Percentiles rank a stretch among this genome's conserved stretches.
phyloP scores from a whole-genome alignment of 1,140 invertebrate species.

The Meloidogyne chitwoodi region DNA sequence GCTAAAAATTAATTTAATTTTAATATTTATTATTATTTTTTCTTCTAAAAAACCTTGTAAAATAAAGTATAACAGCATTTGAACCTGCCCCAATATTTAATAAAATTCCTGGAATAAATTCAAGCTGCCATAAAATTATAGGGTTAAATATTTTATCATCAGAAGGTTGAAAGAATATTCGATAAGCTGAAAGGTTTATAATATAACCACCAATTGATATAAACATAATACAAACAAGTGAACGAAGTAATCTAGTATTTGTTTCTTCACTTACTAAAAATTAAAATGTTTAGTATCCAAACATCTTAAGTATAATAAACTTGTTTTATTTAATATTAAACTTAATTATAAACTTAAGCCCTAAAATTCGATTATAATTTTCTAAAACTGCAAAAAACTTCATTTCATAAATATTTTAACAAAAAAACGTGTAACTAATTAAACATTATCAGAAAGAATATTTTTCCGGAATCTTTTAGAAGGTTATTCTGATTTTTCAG shows the following conservation, averaged over 20 bases:
- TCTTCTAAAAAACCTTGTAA: neutral
- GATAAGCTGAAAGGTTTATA: neutral
- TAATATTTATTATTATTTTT: no score
- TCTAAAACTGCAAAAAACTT: no score
- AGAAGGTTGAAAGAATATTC: neutral
- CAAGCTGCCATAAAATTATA: neutral
- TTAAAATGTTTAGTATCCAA: no score
- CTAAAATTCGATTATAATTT: no score
- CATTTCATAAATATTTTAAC: no score
- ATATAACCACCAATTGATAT: conserved; percentile 8
- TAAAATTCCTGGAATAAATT: conserved; percentile 11
- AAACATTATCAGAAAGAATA: no score
- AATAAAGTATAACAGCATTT: conserved; percentile 8
- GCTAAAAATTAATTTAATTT: neutral
- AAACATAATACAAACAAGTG: conserved; percentile 6
- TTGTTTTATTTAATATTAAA: no score
- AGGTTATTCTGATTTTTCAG: no score
- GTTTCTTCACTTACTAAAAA: conserved; percentile 10
- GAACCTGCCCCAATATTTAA: neutral
- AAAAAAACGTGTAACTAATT: no score
- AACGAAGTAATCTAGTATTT: conserved; percentile 9
- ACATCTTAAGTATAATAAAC: no score
- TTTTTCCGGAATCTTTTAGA: no score
- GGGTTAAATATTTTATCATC: neutral
- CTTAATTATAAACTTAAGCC: no score